phyloP scores from a whole-genome alignment of 2,888 invertebrate species.

The Brenthis hecate region DNA sequence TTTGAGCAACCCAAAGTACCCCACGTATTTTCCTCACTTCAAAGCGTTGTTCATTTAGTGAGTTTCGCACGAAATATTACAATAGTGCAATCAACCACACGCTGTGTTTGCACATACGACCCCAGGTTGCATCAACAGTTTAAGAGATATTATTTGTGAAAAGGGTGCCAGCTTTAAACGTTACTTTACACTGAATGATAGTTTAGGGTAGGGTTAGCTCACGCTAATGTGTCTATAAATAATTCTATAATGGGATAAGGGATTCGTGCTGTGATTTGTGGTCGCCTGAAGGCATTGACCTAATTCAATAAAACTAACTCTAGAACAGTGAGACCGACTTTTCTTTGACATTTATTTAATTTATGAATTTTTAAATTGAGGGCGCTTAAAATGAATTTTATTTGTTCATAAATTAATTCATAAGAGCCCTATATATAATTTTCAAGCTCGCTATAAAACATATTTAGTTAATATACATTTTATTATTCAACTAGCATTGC shows the following conservation, averaged over 20 bases:
- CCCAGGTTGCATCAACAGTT: conserved; percentile 10
- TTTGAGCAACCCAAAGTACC: conserved; percentile 4
- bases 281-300: conserved; percentile 54
- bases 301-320: conserved; percentile 46
- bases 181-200: conserved; percentile 16
- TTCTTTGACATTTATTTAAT: conserved; percentile 27
- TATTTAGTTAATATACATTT: background rate
- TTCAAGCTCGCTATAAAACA: background rate
- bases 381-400: conserved; percentile 53
- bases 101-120: conserved; percentile 62
- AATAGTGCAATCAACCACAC: conserved; percentile 75
- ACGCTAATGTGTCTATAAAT: conserved; percentile 40
- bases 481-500: too few relatives aligned
- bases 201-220: conserved; percentile 29
- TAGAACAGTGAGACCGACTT: conserved; percentile 35
- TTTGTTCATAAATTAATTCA: conserved; percentile 48
- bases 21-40: conserved; percentile 25
- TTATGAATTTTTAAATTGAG: conserved; percentile 6
- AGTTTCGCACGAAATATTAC: conserved; percentile 50
- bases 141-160: conserved; percentile 26
- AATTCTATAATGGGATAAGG: conserved; percentile 41
- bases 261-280: conserved; percentile 55
- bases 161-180: conserved; percentile 33
- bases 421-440: background rate
- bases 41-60: conserved; percentile 37